A percentile compares a stretch with the other conserved stretches of the same genome.
These are phyloP conservation scores for Sebastes fasciatus DNA, from an alignment of 2,113 vertebrate genomes.

Conservation along the genomic window DNA sequence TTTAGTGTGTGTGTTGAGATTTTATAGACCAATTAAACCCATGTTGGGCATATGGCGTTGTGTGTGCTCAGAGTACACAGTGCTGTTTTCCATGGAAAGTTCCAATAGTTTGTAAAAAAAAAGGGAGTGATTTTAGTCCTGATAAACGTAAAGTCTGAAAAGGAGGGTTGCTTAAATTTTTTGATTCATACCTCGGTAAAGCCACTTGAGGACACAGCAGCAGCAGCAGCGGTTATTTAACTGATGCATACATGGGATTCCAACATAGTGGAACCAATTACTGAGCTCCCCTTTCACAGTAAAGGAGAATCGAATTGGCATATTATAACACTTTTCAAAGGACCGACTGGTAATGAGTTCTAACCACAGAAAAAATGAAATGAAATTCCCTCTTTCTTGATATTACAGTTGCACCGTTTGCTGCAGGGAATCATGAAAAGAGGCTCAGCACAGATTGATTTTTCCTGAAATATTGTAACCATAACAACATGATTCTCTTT, in stretches of 20 bases:
- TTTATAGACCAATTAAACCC: constrained; percentile 70
- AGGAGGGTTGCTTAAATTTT: constrained; percentile 21
- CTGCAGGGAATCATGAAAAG: neutral
- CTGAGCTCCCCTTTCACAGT: neutral
- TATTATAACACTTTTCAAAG: neutral
- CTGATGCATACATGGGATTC: neutral
- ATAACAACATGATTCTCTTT: neutral
- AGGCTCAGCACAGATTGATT: neutral
- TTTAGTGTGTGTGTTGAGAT: constrained; percentile 35
- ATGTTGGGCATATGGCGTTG: constrained; percentile 47
- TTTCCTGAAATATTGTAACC: neutral
- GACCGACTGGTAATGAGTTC: neutral
- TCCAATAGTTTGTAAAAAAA: constrained; percentile 43
- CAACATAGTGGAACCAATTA: neutral
- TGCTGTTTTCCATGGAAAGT: constrained; percentile 66
- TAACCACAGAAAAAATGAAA: neutral
- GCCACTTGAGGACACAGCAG: constrained; percentile 10
- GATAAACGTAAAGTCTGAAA: constrained; percentile 10
- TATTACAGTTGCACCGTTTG: neutral
- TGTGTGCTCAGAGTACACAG: constrained; percentile 51
- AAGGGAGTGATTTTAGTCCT: constrained; percentile 14
- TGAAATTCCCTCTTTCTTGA: neutral
- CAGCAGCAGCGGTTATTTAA: neutral
- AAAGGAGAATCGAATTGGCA: neutral
- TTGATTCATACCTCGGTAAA: neutral